Evolutionary conservation across 2,113 vertebrate genomes (phyloP), one percentile per base, ranked within the genome.

Genomic region (Natator depressus): DNA sequence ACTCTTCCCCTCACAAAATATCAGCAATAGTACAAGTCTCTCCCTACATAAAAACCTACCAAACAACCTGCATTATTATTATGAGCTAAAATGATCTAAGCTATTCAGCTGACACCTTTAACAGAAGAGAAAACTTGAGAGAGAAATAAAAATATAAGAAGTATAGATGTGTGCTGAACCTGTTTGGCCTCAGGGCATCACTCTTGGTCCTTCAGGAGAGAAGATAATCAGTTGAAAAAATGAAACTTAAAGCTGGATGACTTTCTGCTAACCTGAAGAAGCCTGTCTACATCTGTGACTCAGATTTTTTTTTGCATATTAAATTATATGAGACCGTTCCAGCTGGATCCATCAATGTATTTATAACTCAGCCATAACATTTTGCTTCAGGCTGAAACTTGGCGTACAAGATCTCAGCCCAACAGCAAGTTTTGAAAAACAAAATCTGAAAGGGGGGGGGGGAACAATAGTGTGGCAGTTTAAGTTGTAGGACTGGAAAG

Each of bases 301-400:
- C 95, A 97, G 79, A 95, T 94, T 85, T 90, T 96, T 95, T 97
- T 98, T 97, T 98, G 94, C 95, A 96, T 98, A 98, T 97, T 98
- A 94, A 97, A 97, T 97, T 97, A 95, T 42, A 90, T 91, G 91
- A 97, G 94, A 96, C 91, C 93, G 93, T 97, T 97, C 95, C 94
- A 97, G 91, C 91, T 97, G 97, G 89, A 97, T 97, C 95, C 97
- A 96, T 95, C 97, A 42, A 35, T 94, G 78, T 98, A 98, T 97
- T 98, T 98, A 98, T 97, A 98, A 97, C 93, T 97, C 88, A 91
- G 88, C 78, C 35, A 29, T 95, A 97, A 96, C 96, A 96, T 97
- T 97, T 97, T 97, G 87, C 97, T 98, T 97, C 88, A 96, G 97
- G 91, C 93, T 59, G 87, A 90, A 97, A 96, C 57, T 93, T 97